Evolutionary conservation across 1,140 invertebrate species (phyloP), one percentile per base, ranked within the genome.

Genomic region (Leptopilina boulardi): DNA sequence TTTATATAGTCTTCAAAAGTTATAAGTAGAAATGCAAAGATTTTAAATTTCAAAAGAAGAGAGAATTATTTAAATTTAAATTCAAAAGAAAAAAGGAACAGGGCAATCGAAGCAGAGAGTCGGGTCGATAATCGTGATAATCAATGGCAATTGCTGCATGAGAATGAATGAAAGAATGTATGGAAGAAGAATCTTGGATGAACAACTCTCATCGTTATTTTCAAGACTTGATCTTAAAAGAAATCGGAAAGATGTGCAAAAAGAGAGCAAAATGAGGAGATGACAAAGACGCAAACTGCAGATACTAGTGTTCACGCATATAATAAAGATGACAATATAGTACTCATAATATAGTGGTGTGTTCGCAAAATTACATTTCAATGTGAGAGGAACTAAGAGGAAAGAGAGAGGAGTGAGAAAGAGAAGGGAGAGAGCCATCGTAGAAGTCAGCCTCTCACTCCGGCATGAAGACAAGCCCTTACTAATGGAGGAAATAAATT

Each of bases 401-500:
- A 74, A 30, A 73, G 71, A 11, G 23, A 77, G 72, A 73, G 77
- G 77, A 78, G 75, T 77, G n/a, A n/a, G n/a, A n/a, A n/a, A 83
- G 74, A 73, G 79, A 66, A 56, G 71, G n/a, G 26, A 54, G 38
- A 70, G 66, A 77, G 66, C 80, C 80, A 76, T 84, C 84, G 84
- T 85, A 84, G 82, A 83, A 86, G 88, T 90, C 88, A 89, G 88
- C 86, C 87, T 89, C 89, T 91, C 88, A 87, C 86, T 88, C 85
- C 79, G 83, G 81, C 84, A 80, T 80, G 87, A 85, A 88, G 89
- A 91, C 89, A 90, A 90, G 89, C 89, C 89, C 89, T 90, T 90
- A 91, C 89, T 91, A 91, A 91, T 91, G 89, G 89, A 91, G 88
- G 84, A 89, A 89, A 91, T 91, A 91, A 91, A 91, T 91, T 91